Base-by-base conservation (phyloP, 53 echinoderm and acorn worm genomes). In the Antedon mediterranea region DNA sequence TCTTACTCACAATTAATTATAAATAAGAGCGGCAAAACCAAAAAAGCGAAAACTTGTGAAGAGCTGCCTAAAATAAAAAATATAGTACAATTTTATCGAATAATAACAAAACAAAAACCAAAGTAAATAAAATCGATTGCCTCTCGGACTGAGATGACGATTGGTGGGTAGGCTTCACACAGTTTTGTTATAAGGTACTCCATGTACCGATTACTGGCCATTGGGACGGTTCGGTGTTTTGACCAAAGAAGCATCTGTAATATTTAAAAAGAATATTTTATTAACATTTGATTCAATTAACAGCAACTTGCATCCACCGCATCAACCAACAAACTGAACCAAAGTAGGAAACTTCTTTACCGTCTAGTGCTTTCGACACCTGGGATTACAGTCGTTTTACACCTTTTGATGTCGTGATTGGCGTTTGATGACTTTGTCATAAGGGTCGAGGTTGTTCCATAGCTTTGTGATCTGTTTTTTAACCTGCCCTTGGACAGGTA, bases 291-390 rank as follows among this genome's bases (percentile, higher is more conserved):
- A 13, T 41, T 41, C 5, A 13, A 41, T 41, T 5, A 41, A 41
- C 41, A 41, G 7, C 5, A 41, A 41, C n/a, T n/a, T n/a, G 37
- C 37, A 37, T 37, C 37, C 37, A 37, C 4, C 37, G 4, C 37
- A 37, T 6, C 37, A 28, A 29, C 31, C n/a, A 79, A 9, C 33
- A 11, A 23, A 79, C 29, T 4, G 6, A 73, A 37, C 0, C 2
- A 34, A 57, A 11, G 20, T 57, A 57, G 8, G n/a, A 23, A 32
- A 28, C 32, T 37, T 20, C 43, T 78, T 73, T 86, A 82, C 83
- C 86, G 20, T 41, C 33, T 79, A 31, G 86, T n/a, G n/a, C n/a
- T n/a, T n/a, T n/a, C 86, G 3, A 82, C 74, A 23, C 86, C 86
- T 32, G 86, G 82, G 26, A 34, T 73, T 8, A 37, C 74, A 13